These are phyloP conservation scores for Aphidius gifuensis DNA, from an alignment of 1,140 invertebrate species.

Conservation along the genomic window DNA sequence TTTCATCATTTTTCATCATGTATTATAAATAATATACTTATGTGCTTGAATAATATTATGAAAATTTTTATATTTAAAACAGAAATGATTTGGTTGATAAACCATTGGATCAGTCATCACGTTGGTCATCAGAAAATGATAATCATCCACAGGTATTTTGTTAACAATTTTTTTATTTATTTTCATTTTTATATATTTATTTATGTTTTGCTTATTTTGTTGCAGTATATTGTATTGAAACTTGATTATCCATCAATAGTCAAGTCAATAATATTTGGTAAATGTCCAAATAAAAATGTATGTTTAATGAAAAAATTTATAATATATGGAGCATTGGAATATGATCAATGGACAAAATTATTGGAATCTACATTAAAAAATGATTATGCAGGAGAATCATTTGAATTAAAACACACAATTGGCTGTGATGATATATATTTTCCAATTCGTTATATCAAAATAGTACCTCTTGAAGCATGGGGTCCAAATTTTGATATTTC, in stretches of 20 bases:
- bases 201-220: conserved; percentile 20
- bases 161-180: background rate
- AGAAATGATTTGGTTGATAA: conserved; percentile 83
- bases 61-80: conserved; percentile 36
- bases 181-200: background rate
- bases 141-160: conserved; percentile 71
- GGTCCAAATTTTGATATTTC: conserved; percentile 87
- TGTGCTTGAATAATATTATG: no score
- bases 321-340: conserved; percentile 76
- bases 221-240: conserved; percentile 78
- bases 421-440: conserved; percentile 64
- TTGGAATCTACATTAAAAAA: conserved; percentile 69
- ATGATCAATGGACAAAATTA: conserved; percentile 78
- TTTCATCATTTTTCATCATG: no score
- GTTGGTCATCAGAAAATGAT: conserved; percentile 87
- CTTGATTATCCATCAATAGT: conserved; percentile 75
- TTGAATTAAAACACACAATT: conserved; percentile 71
- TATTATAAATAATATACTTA: no score
- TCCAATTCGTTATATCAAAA: conserved; percentile 81
- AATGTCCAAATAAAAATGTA: conserved; percentile 86
- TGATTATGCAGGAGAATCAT: conserved; percentile 74
- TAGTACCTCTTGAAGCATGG: conserved; percentile 83
- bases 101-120: conserved; percentile 76
- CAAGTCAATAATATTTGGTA: conserved; percentile 82
- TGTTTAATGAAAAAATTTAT: conserved; percentile 90